phyloP scores from a whole-genome alignment of 2,797 vertebrate genomes.

The Oreonectes daqikongensis region DNA sequence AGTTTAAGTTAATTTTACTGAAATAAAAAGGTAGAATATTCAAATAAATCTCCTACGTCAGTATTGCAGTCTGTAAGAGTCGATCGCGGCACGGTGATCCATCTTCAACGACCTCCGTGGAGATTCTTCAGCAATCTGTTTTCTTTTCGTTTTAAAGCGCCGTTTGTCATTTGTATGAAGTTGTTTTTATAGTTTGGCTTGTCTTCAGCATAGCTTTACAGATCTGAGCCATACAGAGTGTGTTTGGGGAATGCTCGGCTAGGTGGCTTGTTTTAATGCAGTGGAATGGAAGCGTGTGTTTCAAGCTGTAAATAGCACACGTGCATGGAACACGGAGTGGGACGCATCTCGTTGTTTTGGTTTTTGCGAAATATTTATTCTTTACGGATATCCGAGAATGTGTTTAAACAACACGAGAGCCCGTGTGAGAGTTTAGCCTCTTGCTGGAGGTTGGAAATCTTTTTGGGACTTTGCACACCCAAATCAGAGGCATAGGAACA shows the following conservation, averaged over 20 bases:
- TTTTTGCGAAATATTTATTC: conserved; percentile 95
- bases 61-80: conserved; percentile 89
- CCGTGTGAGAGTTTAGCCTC: not conserved
- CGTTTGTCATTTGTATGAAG: conserved; percentile 68
- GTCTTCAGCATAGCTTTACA: conserved; percentile 87
- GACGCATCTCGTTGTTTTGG: conserved; percentile 95
- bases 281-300: conserved; percentile 83
- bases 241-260: conserved; percentile 68
- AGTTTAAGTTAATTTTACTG: conserved; percentile 98
- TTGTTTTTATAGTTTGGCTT: conserved; percentile 75
- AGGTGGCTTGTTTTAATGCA: conserved; percentile 78
- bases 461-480: conserved; percentile 39
- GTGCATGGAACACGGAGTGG: conserved; percentile 94
- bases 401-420: conserved; percentile 57
- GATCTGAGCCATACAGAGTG: conserved; percentile 78
- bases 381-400: conserved; percentile 91
- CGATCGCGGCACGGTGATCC: conserved; percentile 70
- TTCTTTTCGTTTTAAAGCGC: conserved; percentile 65
- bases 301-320: conserved; percentile 98
- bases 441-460: conserved; percentile 20
- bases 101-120: conserved; percentile 52
- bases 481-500: conserved; percentile 60
- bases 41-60: conserved; percentile 86
- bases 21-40: conserved; percentile 91
- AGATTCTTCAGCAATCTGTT: not conserved